phyloP scores from a whole-genome alignment of 2,113 vertebrate species.

The Stegostoma tigrinum region DNA sequence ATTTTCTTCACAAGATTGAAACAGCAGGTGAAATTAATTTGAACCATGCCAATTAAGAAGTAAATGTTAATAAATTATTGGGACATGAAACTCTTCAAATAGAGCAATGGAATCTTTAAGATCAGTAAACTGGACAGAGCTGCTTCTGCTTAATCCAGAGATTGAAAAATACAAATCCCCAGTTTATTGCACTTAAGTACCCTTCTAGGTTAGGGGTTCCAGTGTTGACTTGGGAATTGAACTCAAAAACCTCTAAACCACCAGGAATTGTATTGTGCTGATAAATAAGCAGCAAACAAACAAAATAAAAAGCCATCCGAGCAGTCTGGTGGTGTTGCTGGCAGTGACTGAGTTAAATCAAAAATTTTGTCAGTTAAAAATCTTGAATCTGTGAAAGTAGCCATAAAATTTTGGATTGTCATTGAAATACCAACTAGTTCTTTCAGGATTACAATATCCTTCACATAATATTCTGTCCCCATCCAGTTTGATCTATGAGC shows the following conservation, averaged over 20 bases:
- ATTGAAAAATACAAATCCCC: neutral
- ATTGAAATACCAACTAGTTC: neutral
- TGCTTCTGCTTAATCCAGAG: neutral
- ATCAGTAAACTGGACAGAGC: neutral
- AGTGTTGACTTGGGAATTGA: neutral
- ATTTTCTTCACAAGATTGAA: neutral
- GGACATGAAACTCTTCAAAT: neutral
- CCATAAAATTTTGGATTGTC: neutral
- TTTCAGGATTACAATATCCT: no score
- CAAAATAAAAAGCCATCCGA: no score
- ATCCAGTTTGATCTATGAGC: neutral
- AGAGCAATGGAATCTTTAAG: neutral
- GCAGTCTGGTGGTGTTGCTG: neutral
- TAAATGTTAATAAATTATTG: neutral
- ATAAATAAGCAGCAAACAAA: neutral
- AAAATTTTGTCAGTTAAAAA: neutral
- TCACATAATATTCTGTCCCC: neutral
- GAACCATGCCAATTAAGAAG: neutral
- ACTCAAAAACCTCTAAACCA: neutral
- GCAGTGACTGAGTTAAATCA: neutral
- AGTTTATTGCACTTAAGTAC: neutral
- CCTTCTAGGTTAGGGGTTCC: neutral
- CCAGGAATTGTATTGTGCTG: neutral
- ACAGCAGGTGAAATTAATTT: neutral
- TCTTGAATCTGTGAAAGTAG: neutral